phyloP scores from a whole-genome alignment of 92 coral and sea anemone species.

The Palythoa grandiflora region DNA sequence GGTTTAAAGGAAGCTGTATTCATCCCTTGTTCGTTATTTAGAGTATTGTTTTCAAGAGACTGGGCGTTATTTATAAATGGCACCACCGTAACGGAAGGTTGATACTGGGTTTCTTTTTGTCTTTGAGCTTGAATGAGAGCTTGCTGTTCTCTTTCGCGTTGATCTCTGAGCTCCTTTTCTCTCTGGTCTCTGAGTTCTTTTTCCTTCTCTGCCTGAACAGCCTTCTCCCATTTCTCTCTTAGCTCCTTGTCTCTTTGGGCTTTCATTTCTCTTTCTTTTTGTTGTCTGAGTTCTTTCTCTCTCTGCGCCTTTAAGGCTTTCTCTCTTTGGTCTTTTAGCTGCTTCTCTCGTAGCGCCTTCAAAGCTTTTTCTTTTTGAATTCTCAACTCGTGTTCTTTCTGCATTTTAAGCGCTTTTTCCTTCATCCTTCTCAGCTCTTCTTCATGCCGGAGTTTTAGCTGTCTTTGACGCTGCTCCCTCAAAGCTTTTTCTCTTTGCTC shows the following conservation, averaged over 20 bases:
- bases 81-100: constrained; percentile 5
- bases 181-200: constrained; percentile 14
- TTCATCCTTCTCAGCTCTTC: background rate
- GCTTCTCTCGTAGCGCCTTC: constrained; percentile 24
- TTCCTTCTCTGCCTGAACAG: background rate
- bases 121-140: constrained; percentile 33
- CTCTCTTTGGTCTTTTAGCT: constrained; percentile 11
- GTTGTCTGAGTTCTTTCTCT: constrained; percentile 14
- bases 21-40: constrained; percentile 39
- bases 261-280: constrained; percentile 19
- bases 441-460: background rate
- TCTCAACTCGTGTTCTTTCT: constrained; percentile 3
- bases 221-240: constrained; percentile 13
- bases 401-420: constrained; percentile 7
- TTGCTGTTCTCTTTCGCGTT: constrained; percentile 30
- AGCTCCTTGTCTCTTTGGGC: constrained; percentile 33
- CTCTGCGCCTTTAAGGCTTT: constrained; percentile 11
- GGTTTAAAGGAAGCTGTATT: constrained; percentile 22
- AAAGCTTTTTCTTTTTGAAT: constrained; percentile 6
- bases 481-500: constrained; percentile 5
- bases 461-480: background rate
- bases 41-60: constrained; percentile 2
- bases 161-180: constrained; percentile 31
- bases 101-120: constrained; percentile 40
- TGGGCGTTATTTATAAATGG: constrained; percentile 9